These are phyloP conservation scores for Camponotus vicinus DNA, from an alignment of 1,140 invertebrate species.

Conservation along the genomic window DNA sequence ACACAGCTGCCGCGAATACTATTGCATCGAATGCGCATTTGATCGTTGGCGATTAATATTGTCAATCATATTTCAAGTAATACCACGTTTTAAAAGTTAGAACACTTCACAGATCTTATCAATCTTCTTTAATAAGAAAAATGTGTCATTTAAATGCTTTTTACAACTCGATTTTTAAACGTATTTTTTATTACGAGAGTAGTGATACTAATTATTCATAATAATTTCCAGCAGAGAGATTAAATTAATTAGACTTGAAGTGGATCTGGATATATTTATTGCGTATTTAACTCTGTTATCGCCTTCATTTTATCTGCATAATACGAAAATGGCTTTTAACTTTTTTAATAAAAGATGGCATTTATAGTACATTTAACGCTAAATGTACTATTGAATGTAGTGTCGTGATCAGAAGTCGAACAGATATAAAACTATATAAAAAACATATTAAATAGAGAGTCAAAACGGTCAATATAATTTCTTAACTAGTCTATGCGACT, in stretches of 20 bases:
- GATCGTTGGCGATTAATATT: neutral
- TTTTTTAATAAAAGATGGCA: neutral
- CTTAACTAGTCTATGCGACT: neutral
- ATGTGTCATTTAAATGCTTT: neutral
- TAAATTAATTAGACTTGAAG: neutral
- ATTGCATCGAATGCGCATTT: neutral
- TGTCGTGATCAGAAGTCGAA: neutral
- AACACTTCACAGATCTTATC: neutral
- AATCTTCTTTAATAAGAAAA: neutral
- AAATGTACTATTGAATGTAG: neutral
- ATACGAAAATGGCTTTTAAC: neutral
- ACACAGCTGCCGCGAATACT: neutral
- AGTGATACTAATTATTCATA: neutral
- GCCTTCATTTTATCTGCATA: slow-evolving; percentile 22
- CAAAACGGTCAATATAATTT: neutral
- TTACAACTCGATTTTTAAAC: neutral
- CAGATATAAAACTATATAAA: neutral
- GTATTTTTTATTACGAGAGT: neutral
- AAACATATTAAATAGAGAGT: neutral
- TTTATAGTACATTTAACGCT: neutral
- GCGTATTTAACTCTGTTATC: neutral
- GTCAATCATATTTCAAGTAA: neutral
- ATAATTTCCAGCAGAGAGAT: neutral
- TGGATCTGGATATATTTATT: neutral
- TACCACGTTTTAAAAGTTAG: neutral